Percentiles rank a stretch among this genome's conserved stretches.
Conservation (phyloP, 2,888 invertebrate genomes). For the Clepsis dumicolana region DNA sequence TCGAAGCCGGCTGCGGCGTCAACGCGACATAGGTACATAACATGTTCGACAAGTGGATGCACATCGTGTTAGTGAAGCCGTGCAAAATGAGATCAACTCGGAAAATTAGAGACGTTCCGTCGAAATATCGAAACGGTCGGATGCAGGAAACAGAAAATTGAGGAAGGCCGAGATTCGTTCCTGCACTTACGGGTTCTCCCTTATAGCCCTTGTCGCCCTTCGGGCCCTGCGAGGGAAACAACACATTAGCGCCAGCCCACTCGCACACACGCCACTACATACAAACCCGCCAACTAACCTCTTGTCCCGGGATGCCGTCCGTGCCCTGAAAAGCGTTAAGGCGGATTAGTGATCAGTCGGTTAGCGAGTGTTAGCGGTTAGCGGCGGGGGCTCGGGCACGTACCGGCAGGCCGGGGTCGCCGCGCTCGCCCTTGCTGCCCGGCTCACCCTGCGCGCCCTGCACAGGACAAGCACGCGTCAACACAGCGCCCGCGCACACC, state of each 20-base stretch:
- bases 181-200: conserved; percentile 91
- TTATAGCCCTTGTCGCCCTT: conserved; percentile 96
- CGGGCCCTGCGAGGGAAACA: conserved; percentile 89
- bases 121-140: conserved; percentile 40
- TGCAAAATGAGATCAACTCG: conserved; percentile 41
- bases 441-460: conserved; percentile 97
- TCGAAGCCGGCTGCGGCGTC: conserved; percentile 15
- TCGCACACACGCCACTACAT: conserved; percentile 13
- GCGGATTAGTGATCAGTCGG: conserved; percentile 38
- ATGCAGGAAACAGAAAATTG: conserved; percentile 43
- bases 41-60: conserved; percentile 25
- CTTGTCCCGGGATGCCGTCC: conserved; percentile 96
- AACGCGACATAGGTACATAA: neutral
- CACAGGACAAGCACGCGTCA: conserved; percentile 79
- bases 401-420: conserved; percentile 97
- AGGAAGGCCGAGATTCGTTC: conserved; percentile 34
- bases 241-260: conserved; percentile 28
- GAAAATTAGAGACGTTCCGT: conserved; percentile 48
- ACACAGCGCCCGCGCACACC: neutral
- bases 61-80: conserved; percentile 42
- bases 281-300: conserved; percentile 85
- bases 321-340: conserved; percentile 90
- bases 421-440: conserved; percentile 96
- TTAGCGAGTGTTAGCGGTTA: conserved; percentile 42
- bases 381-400: conserved; percentile 69